Evolutionary conservation across 2,113 vertebrate genomes (phyloP), one percentile per base, ranked within the genome.

Genomic region (Syngnathus scovelli): DNA sequence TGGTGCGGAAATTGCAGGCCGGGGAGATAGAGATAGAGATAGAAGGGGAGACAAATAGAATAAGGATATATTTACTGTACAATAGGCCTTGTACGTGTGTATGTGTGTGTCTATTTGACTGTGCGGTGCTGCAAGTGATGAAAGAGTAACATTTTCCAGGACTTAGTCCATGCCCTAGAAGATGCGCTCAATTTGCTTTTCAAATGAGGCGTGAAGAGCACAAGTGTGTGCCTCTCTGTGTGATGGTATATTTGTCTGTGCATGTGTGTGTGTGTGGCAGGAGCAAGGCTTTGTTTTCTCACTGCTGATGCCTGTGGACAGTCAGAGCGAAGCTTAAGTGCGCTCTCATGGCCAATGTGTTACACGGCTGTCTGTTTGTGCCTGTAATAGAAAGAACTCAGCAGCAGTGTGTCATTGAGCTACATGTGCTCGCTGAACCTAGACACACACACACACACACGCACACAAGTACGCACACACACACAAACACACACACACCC

Each of bases 161-260:
- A 83, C 87, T 84, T 85, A 79, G 84, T 81, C 81, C 38, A 61
- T 71, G 59, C 84, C 87, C 78, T 76, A 70, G 75, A 84, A 88
- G 82, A 89, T 88, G 81, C 75, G 75, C 89, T 91, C 83, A 88
- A 90, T 89, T 88, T 91, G 88, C 85, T 89, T 90, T 89, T 88
- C 78, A 90, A 91, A 92, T 89, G 86, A 90, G 82, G 82, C 78
- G 76, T 89, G 86, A 88, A 89, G 87, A 78, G 91, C 88, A 90
- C 74, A 19, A 76, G 80, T 54, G 78, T 67, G 76, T 51, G 87
- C 70, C 62, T 70, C 67, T 70, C 15, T 15, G 66, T 78, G 83
- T 80, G 80, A 81, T 64, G 78, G 75, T 83, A 80, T 84, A 59
- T 86, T 79, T 58, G 67, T 87, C 69, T 56, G 54, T 69, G 78